phyloP scores from a whole-genome alignment of 2,888 invertebrate species.

The Conops quadrifasciatus region DNA sequence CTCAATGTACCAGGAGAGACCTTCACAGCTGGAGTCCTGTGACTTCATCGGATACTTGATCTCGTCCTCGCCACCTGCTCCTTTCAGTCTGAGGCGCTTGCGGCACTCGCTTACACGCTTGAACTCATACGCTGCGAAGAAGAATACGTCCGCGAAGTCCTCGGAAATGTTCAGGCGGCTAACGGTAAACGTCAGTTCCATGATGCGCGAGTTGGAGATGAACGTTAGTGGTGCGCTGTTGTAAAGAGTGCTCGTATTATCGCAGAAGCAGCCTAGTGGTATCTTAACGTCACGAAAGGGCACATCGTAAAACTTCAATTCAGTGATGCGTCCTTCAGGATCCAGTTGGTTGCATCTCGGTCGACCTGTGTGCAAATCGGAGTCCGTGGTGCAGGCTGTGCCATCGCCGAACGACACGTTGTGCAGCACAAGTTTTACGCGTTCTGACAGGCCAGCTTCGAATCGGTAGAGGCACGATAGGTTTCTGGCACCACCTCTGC shows the following conservation, averaged over 20 bases:
- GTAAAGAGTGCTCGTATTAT: conserved; percentile 72
- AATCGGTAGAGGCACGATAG: conserved; percentile 82
- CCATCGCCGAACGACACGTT: conserved; percentile 78
- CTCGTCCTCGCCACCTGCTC: conserved; percentile 74
- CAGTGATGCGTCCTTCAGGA: conserved; percentile 66
- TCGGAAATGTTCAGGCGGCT: conserved; percentile 78
- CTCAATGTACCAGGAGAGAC: conserved; percentile 78
- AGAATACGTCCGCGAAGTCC: conserved; percentile 83
- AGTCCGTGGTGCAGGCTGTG: conserved; percentile 73
- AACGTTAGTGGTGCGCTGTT: conserved; percentile 72
- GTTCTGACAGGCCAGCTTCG: conserved; percentile 73
- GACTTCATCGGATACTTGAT: conserved; percentile 72
- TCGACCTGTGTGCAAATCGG: conserved; percentile 77
- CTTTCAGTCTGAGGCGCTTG: conserved; percentile 71
- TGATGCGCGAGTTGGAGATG: conserved; percentile 72
- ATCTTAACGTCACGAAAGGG: conserved; percentile 75
- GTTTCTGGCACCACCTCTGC: conserved; percentile 80
- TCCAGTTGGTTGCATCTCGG: conserved; percentile 68
- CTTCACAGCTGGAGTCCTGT: conserved; percentile 65
- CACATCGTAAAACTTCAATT: conserved; percentile 72
- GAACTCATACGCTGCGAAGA: conserved; percentile 77
- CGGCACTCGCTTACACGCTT: conserved; percentile 73
- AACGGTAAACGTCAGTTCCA: conserved; percentile 81
- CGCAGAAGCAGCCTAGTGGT: conserved; percentile 81
- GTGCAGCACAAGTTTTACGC: conserved; percentile 73